Evolutionary conservation across 2,797 vertebrate species (phyloP).

Genomic region (Sarcophilus harrisii): DNA sequence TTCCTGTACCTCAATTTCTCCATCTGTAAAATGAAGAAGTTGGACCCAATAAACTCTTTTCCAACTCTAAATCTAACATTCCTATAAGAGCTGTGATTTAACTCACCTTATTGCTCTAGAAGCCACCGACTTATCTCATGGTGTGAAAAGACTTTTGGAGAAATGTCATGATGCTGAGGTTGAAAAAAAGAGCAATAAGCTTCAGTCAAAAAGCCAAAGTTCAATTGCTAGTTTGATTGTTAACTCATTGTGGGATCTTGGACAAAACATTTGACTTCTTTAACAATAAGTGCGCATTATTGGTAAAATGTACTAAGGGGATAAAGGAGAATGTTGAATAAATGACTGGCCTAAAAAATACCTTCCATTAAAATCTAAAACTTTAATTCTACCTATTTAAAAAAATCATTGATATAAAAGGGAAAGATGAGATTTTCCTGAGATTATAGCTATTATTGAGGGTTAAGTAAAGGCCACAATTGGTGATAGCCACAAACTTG

Average conservation of each 20-base stretch:
- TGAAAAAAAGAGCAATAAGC: background rate
- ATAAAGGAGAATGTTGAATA: background rate
- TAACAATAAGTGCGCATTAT: background rate
- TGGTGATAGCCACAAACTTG: constrained; percentile 8
- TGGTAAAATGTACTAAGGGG: background rate
- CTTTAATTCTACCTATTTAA: background rate
- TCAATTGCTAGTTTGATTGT: background rate
- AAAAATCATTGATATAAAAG: background rate
- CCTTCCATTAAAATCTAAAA: background rate
- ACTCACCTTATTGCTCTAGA: background rate
- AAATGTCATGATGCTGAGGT: background rate
- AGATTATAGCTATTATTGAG: background rate
- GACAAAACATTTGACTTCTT: background rate
- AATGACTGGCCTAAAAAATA: background rate
- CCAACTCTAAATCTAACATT: background rate
- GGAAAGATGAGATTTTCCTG: background rate
- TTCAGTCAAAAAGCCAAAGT: background rate
- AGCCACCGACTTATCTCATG: background rate
- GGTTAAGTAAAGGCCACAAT: background rate
- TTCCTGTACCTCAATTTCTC: too few species aligned
- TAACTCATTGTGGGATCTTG: background rate
- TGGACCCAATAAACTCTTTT: background rate
- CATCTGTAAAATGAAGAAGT: too few species aligned
- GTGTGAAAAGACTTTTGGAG: background rate
- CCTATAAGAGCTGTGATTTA: background rate